Conservation (phyloP, 2,797 vertebrate genomes). For the Psittacula echo region DNA sequence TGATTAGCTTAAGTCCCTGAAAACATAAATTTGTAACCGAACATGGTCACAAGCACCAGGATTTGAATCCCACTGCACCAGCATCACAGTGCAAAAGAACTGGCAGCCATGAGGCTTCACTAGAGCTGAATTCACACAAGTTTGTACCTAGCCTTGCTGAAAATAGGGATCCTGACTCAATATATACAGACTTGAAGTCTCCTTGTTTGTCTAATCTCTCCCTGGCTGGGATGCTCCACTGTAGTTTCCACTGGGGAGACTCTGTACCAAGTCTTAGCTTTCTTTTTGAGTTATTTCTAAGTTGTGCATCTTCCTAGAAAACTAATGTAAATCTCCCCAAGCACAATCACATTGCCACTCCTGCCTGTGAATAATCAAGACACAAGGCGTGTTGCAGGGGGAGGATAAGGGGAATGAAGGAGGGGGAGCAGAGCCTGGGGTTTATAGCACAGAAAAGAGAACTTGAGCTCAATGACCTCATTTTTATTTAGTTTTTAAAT, state of each 20-base stretch:
- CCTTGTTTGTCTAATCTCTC: background rate
- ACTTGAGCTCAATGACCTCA: constrained; percentile 70
- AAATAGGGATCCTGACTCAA: background rate
- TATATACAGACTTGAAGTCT: background rate
- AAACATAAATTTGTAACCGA: background rate
- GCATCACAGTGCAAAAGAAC: background rate
- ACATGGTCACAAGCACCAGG: rapidly evolving
- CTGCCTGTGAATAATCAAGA: constrained; percentile 70
- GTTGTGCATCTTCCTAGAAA: constrained; percentile 74
- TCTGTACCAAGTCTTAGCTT: background rate
- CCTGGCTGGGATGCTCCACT: background rate
- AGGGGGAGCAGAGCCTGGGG: constrained; percentile 2
- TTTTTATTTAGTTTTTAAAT: constrained; percentile 77
- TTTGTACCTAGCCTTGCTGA: background rate
- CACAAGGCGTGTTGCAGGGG: constrained; percentile 6
- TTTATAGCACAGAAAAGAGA: constrained; percentile 70
- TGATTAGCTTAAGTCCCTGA: background rate
- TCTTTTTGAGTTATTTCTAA: constrained; percentile 71
- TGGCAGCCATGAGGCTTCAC: background rate
- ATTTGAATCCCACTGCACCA: background rate
- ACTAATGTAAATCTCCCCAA: constrained; percentile 68
- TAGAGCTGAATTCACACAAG: background rate
- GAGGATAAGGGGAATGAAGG: background rate
- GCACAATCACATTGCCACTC: constrained; percentile 3
- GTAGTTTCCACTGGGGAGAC: background rate